Conservation (phyloP, 2,113 vertebrate genomes). For the Dascyllus trimaculatus region DNA sequence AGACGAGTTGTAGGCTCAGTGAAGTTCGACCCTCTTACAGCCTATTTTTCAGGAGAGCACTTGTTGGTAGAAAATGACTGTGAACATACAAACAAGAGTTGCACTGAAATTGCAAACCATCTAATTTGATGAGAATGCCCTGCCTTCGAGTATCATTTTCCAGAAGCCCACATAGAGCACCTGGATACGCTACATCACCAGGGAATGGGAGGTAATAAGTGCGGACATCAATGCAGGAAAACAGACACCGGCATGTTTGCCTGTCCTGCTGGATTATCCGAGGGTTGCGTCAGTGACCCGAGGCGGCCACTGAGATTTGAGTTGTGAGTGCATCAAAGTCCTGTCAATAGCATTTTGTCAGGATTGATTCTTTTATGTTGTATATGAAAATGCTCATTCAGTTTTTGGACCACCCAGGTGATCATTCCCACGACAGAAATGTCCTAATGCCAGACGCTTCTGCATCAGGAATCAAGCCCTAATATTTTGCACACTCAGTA, state of each 20-base stretch:
- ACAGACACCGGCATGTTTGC: constrained; percentile 26
- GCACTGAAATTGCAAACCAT: constrained; percentile 43
- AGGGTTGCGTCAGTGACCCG: constrained; percentile 52
- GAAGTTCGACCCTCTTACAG: neutral
- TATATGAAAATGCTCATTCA: neutral
- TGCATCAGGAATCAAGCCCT: neutral
- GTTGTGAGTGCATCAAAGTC: constrained; percentile 48
- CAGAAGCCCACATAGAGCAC: constrained; percentile 18
- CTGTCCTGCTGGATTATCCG: constrained; percentile 56
- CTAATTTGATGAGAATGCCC: constrained; percentile 39
- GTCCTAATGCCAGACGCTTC: neutral
- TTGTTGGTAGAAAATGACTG: neutral
- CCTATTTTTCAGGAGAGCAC: neutral
- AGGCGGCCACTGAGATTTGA: constrained; percentile 26
- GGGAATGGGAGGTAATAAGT: constrained; percentile 42
- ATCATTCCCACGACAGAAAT: constrained; percentile 10
- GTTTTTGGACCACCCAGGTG: neutral
- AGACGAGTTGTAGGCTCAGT: neutral
- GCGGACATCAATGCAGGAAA: constrained; percentile 42
- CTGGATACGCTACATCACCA: constrained; percentile 51
- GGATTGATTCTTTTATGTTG: constrained; percentile 23
- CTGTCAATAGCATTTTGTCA: constrained; percentile 30
- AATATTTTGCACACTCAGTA: constrained; percentile 38
- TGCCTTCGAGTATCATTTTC: constrained; percentile 34
- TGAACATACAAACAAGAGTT: constrained; percentile 15